Conservation (phyloP, 2,888 invertebrate species). For the Abscondita cerata region DNA sequence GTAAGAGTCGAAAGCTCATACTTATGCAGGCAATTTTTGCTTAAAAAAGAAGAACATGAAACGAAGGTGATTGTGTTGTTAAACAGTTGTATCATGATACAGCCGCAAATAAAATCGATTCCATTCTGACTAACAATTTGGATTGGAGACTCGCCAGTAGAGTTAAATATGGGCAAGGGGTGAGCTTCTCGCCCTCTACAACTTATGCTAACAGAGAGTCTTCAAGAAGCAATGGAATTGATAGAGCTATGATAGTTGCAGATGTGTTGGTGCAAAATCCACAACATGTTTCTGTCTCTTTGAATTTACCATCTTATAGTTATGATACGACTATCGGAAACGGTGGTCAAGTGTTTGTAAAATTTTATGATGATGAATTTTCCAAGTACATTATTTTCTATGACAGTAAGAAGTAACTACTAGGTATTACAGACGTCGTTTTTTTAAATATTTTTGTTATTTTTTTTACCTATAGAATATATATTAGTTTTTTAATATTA, state of each 20-base stretch:
- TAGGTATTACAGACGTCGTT: no score
- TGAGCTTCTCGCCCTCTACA: constrained; percentile 48
- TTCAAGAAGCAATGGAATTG: constrained; percentile 36
- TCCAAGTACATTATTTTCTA: constrained; percentile 51
- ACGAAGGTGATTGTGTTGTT: constrained; percentile 31
- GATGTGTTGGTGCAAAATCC: constrained; percentile 47
- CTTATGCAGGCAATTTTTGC: constrained; percentile 43
- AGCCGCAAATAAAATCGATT: constrained; percentile 39
- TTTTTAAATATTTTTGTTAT: no score
- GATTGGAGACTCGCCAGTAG: constrained; percentile 47
- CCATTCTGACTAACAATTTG: constrained; percentile 47
- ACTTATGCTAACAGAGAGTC: constrained; percentile 46
- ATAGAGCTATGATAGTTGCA: constrained; percentile 49
- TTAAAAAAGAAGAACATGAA: constrained; percentile 45
- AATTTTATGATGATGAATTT: constrained; percentile 54
- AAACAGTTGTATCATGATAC: constrained; percentile 47
- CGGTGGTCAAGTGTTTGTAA: constrained; percentile 48
- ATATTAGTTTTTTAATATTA: no score
- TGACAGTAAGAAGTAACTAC: no score
- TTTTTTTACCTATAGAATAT: no score
- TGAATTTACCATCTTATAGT: constrained; percentile 42
- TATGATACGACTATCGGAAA: constrained; percentile 51
- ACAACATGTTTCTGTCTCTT: constrained; percentile 22
- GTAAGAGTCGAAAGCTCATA: constrained; percentile 42
- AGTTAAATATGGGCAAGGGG: constrained; percentile 48